These are phyloP conservation scores for Labeo calbasu DNA, from an alignment of 2,797 vertebrate genomes.

Conservation along the genomic window DNA sequence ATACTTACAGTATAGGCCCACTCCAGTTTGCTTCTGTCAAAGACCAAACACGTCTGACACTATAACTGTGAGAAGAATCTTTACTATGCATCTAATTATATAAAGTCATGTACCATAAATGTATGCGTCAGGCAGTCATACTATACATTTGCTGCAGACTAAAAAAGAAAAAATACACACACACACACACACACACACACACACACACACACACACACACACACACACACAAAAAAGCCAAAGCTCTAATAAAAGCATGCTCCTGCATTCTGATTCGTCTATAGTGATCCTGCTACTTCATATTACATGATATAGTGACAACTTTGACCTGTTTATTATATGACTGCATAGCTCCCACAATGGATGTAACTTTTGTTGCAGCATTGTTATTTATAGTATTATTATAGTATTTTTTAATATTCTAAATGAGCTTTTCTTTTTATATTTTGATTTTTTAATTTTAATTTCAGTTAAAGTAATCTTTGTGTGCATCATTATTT, in stretches of 20 bases:
- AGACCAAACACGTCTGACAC: background rate
- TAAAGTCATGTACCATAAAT: background rate
- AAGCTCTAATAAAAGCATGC: too few relatives aligned
- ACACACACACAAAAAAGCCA: too few relatives aligned
- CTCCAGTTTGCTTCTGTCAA: background rate
- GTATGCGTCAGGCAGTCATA: background rate
- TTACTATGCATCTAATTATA: background rate
- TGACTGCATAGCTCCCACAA: too few relatives aligned
- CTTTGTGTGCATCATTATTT: background rate
- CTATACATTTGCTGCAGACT: background rate
- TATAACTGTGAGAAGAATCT: background rate
- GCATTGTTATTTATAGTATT: background rate
- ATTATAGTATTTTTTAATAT: background rate
- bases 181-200: too few relatives aligned
- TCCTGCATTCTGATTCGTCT: too few relatives aligned
- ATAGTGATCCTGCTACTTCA: too few relatives aligned
- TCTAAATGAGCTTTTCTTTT: background rate
- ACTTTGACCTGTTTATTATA: background rate
- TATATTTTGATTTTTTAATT: background rate
- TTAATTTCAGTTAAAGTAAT: background rate
- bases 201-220: too few relatives aligned
- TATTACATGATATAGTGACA: too few relatives aligned
- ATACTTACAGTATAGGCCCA: constrained; percentile 23
- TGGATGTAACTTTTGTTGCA: background rate
- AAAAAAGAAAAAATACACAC: background rate